Evolutionary conservation across 1,140 invertebrate genomes (phyloP).

Genomic region (Nasonia longicornis): DNA sequence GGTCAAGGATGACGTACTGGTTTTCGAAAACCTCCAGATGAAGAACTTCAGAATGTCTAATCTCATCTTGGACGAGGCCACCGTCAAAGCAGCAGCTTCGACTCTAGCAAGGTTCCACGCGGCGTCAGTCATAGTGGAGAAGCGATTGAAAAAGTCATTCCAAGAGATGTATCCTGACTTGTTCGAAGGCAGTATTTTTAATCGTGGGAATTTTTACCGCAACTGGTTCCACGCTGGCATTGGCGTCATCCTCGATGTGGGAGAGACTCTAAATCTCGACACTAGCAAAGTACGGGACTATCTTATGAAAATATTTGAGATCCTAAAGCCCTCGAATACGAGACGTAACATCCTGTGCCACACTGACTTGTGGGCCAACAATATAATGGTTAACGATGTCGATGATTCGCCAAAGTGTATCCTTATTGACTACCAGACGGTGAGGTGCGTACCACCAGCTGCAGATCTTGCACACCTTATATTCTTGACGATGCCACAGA

Average conservation of each 20-base stretch:
- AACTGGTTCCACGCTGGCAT: background rate
- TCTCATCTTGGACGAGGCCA: background rate
- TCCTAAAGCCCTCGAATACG: background rate
- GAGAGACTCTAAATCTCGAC: background rate
- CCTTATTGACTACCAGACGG: slow-evolving; percentile 1
- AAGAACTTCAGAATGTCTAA: slow-evolving; percentile 36
- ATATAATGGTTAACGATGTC: background rate
- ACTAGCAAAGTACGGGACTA: background rate
- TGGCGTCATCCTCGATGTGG: background rate
- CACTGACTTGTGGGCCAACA: slow-evolving; percentile 1
- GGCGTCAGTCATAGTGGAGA: background rate
- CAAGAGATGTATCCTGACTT: background rate
- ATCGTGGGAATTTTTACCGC: background rate
- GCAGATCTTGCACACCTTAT: background rate
- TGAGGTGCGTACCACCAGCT: background rate
- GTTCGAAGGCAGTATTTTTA: background rate
- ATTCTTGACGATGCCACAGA: background rate
- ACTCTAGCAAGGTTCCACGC: slow-evolving; percentile 3
- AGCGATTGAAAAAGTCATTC: background rate
- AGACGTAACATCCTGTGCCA: slow-evolving; percentile 11
- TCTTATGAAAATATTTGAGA: background rate
- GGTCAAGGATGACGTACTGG: slow-evolving; percentile 53
- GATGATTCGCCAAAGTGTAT: background rate
- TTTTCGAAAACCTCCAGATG: slow-evolving; percentile 47
- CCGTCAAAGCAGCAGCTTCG: background rate